Percentiles rank a stretch among this genome's conserved stretches.
Evolutionary conservation across 2,797 vertebrate species (phyloP).

Genomic region (Poeciliopsis presidionis): DNA sequence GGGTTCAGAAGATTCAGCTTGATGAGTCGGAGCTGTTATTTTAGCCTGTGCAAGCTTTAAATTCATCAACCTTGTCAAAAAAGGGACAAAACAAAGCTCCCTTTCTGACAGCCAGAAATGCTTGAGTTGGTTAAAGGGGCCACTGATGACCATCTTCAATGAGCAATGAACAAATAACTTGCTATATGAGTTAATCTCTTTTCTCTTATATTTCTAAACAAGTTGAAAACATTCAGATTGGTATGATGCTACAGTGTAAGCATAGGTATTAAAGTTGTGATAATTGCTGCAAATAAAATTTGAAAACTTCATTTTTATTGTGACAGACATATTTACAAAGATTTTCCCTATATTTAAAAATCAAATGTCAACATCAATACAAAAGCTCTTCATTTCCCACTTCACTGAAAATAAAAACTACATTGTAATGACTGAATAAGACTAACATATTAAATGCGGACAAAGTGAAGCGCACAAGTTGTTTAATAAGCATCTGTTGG

Average conservation of each 20-base stretch:
- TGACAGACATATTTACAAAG: not conserved
- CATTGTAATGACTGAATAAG: too few relatives aligned
- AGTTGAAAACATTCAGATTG: not conserved
- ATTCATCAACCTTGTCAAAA: not conserved
- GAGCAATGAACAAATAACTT: not conserved
- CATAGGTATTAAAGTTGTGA: not conserved
- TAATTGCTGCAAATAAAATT: not conserved
- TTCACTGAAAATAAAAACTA: too few relatives aligned
- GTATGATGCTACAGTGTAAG: not conserved
- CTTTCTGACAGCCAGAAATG: not conserved
- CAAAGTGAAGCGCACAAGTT: too few relatives aligned
- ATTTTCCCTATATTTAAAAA: not conserved
- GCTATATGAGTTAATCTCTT: not conserved
- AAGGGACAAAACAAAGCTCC: not conserved
- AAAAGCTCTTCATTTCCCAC: not conserved
- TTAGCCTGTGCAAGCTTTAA: constrained; percentile 2
- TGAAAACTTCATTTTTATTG: not conserved
- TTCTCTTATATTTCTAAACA: not conserved
- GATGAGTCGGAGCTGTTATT: constrained; percentile 5
- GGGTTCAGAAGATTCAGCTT: constrained; percentile 8
- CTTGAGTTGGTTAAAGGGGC: not conserved
- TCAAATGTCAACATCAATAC: not conserved
- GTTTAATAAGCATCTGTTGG: constrained; percentile 18
- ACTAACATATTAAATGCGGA: too few relatives aligned
- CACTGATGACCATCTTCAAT: not conserved